Base-by-base conservation (phyloP, 2,113 vertebrate species). In the Collichthys lucidus region DNA sequence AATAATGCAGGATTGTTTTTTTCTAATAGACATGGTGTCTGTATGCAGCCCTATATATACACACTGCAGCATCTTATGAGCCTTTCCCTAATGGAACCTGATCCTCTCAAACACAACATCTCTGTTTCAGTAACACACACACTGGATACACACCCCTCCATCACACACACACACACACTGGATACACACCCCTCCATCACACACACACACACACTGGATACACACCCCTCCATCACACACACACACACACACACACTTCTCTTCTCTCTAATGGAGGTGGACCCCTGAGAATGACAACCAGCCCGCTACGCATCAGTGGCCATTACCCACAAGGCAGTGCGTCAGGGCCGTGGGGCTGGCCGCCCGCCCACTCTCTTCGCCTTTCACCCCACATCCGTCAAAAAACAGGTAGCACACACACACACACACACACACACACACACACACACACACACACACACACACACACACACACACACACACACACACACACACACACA, bases 271-370 rank as follows among this genome's bases (percentile, higher is more conserved):
- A 93, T 90, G 84, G 92, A 92, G 87, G 77, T 4, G 65, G 82
- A 87, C 89, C 88, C 83, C 59, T 70, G 83, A 89, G 86, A 92
- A 88, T 89, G 89, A 92, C 92, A 90, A 88, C 86, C 85, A 86
- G 75, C 72, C 86, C 46, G 82, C 82, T 88, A 92, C 80, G 87
- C 89, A 88, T 92, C 87, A 89, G 63, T 79, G 87, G 70, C 44
- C 86, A 92, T 90, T 90, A 90, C 88, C 91, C 92, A 93, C 76
- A 87, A 92, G 84, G 91, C 88, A 82, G 56, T 80, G 88, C 88
- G 75, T 68, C 82, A 65, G 82, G 88, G 80, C 91, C 68, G 66
- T 10, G 72, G 85, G 88, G 88, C 72, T 68, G 40, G 20, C 72
- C 16, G 73, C 1, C 76, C 67, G 77, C 86, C 86, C 86, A 88